Evolutionary conservation across 2,113 vertebrate species (phyloP).

Genomic region (Psettodes erumei): DNA sequence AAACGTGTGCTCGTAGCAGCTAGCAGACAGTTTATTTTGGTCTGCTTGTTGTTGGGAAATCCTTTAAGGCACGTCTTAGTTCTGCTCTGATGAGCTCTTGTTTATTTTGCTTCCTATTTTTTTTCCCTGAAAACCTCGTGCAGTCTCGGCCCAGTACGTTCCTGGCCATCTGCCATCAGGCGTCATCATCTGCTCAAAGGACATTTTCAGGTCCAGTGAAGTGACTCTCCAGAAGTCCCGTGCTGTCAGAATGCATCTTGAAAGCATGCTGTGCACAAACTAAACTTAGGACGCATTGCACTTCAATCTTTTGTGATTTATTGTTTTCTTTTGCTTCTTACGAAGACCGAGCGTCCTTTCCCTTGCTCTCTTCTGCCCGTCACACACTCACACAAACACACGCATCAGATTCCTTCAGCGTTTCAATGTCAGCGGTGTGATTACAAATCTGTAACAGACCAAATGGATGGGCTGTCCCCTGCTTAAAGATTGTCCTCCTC

Average conservation of each 20-base stretch:
- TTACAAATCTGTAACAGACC: slow-evolving; percentile 33
- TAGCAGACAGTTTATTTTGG: slow-evolving; percentile 50
- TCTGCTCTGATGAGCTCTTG: slow-evolving; percentile 39
- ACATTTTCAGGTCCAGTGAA: slow-evolving; percentile 42
- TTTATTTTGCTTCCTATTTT: not conserved
- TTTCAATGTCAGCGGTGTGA: slow-evolving; percentile 30
- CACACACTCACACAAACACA: slow-evolving; percentile 13
- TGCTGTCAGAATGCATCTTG: slow-evolving; percentile 22
- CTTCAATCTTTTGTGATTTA: not conserved
- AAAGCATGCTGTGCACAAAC: not conserved
- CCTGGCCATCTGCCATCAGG: slow-evolving; percentile 38
- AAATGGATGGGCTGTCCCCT: slow-evolving; percentile 25
- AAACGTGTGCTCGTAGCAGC: slow-evolving; percentile 17
- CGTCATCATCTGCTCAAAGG: slow-evolving; percentile 32
- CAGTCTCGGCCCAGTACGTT: slow-evolving; percentile 17
- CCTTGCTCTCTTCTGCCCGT: not conserved
- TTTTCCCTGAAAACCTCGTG: slow-evolving; percentile 31
- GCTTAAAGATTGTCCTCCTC: slow-evolving; percentile 31
- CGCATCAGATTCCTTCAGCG: not conserved
- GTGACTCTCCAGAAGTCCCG: slow-evolving; percentile 22
- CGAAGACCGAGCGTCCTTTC: not conserved
- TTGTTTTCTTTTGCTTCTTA: too few relatives aligned
- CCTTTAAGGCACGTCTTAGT: slow-evolving; percentile 48
- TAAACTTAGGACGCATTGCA: not conserved
- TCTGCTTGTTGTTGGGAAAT: slow-evolving; percentile 47